phyloP scores from a whole-genome alignment of 2,113 vertebrate genomes.

The Microcebus murinus region DNA sequence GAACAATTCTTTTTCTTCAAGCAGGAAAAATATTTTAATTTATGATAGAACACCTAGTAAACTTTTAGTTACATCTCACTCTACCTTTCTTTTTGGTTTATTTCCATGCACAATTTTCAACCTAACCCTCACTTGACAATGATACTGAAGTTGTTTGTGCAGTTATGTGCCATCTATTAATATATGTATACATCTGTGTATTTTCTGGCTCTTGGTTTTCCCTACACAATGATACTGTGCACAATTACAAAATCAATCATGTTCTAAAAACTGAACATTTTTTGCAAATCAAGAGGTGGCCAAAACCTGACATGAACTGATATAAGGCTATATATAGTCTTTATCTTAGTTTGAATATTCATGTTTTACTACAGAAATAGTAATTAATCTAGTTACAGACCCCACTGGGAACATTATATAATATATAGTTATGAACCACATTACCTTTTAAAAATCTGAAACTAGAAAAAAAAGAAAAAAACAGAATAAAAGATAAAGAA shows the following conservation, averaged over 20 bases:
- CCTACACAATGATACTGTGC: not conserved
- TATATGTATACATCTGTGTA: not conserved
- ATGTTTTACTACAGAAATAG: slow-evolving; percentile 23
- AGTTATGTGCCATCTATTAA: not conserved
- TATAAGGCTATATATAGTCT: not conserved
- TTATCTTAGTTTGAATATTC: slow-evolving; percentile 50
- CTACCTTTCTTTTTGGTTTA: not conserved
- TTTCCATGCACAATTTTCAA: not conserved
- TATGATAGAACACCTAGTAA: not conserved
- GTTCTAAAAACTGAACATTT: not conserved
- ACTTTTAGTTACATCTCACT: not conserved
- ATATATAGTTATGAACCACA: not conserved
- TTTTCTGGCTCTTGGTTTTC: not conserved
- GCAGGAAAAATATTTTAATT: not conserved
- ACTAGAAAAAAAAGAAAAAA: not conserved
- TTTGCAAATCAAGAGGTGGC: not conserved
- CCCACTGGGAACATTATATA: slow-evolving; percentile 10
- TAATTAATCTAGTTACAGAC: slow-evolving; percentile 50
- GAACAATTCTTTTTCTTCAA: not conserved
- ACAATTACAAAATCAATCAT: not conserved
- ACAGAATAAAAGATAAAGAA: no score
- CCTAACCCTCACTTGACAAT: not conserved
- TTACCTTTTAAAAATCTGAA: slow-evolving; percentile 35
- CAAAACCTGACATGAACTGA: slow-evolving; percentile 32
- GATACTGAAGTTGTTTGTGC: not conserved